Evolutionary conservation across 2,797 vertebrate genomes (phyloP).

Genomic region (Erethizon dorsatum): DNA sequence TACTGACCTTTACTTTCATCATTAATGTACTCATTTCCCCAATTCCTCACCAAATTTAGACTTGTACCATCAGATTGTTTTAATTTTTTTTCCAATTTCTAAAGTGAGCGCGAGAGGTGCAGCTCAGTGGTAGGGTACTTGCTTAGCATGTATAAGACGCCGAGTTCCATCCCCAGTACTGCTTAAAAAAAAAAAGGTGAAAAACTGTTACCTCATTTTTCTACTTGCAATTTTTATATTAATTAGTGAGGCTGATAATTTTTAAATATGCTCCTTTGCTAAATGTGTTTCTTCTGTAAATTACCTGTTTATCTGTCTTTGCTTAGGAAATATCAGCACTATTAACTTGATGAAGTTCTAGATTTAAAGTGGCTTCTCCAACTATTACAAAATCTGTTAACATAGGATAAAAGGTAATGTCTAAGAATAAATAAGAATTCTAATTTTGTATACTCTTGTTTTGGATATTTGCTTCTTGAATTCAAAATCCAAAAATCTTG

Average conservation of each 20-base stretch:
- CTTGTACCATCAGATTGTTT: background rate
- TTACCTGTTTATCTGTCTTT: constrained; percentile 8
- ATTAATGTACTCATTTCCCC: background rate
- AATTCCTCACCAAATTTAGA: background rate
- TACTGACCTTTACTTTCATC: background rate
- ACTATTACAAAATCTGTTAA: constrained; percentile 48
- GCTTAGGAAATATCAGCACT: background rate
- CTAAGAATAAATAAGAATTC: background rate
- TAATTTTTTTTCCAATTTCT: constrained; percentile 10
- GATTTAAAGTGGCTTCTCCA: constrained; percentile 51
- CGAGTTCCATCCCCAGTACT: background rate
- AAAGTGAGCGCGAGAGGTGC: background rate
- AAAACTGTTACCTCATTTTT: background rate
- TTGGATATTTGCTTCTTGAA: constrained; percentile 56
- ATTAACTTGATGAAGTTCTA: constrained; percentile 17
- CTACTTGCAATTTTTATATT: constrained; percentile 21
- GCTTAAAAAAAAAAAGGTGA: background rate
- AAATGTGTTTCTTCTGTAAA: constrained; percentile 39
- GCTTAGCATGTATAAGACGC: background rate
- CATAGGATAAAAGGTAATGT: constrained; percentile 44
- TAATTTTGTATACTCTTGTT: constrained; percentile 45
- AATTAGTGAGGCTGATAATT: constrained; percentile 22
- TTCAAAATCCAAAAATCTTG: constrained; percentile 9
- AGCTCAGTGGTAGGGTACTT: background rate
- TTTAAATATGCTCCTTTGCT: constrained; percentile 18